A percentile compares a stretch with the other conserved stretches of the same genome.
phyloP scores from a whole-genome alignment of 2,888 invertebrate genomes.

The Palloptera scutellata region DNA sequence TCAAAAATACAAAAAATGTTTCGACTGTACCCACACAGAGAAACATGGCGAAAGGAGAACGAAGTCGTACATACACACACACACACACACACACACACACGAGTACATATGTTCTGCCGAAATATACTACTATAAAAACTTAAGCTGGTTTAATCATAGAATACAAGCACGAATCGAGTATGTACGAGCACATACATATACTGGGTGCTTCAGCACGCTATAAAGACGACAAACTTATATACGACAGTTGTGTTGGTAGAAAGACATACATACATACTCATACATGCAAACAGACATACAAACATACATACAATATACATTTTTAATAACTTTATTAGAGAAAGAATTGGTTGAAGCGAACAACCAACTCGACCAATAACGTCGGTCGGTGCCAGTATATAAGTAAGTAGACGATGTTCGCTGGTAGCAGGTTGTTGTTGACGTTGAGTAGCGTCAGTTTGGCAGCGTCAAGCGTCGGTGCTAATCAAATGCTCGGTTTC shows the following conservation, averaged over 20 bases:
- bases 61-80: conserved; percentile 1
- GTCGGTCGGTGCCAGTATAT: too few relatives aligned
- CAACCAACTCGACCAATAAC: neutral
- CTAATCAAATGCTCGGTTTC: conserved; percentile 27
- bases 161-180: too few relatives aligned
- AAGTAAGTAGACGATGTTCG: neutral
- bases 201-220: too few relatives aligned
- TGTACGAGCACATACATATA: too few relatives aligned
- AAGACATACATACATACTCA: too few relatives aligned
- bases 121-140: neutral
- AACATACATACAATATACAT: neutral
- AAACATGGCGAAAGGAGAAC: neutral
- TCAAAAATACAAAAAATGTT: neutral
- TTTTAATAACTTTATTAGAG: conserved; percentile 30
- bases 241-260: too few relatives aligned
- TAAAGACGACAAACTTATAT: too few relatives aligned
- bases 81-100: neutral
- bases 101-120: neutral
- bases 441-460: neutral
- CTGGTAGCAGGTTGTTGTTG: neutral
- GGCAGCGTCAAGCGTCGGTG: conserved; percentile 12
- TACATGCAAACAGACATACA: too few relatives aligned
- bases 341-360: neutral
- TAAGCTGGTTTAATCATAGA: too few relatives aligned
- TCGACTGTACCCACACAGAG: neutral